phyloP scores from a whole-genome alignment of 2,113 vertebrate species.

The Dromaius novaehollandiae region DNA sequence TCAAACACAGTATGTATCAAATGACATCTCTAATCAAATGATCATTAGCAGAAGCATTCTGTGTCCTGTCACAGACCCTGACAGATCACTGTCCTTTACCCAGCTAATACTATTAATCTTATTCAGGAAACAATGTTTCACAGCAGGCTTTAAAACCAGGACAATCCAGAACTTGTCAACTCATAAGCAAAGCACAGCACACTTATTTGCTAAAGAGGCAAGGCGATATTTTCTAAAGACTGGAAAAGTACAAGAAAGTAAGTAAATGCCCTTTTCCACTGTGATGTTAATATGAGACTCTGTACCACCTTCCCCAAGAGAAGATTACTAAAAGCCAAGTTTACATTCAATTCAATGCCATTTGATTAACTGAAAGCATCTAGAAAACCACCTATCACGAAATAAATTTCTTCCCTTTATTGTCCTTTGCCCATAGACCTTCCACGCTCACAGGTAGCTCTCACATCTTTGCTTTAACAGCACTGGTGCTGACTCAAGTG shows the following conservation, averaged over 20 bases:
- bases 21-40: constrained; percentile 26
- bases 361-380: neutral
- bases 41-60: constrained; percentile 19
- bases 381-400: neutral
- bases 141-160: neutral
- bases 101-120: constrained; percentile 30
- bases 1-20: constrained; percentile 8
- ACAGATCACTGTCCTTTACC: constrained; percentile 2
- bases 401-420: neutral
- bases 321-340: neutral
- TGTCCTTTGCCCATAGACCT: neutral
- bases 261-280: neutral
- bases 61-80: constrained; percentile 9
- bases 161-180: neutral
- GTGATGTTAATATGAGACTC: neutral
- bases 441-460: neutral
- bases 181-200: neutral
- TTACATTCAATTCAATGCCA: neutral
- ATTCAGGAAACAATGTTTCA: neutral
- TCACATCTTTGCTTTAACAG: neutral
- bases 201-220: neutral
- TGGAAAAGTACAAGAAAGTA: neutral
- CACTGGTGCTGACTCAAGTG: neutral
- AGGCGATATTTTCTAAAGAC: neutral
- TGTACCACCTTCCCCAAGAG: neutral